Evolutionary conservation across 2,113 vertebrate genomes (phyloP).

Genomic region (Podarcis cretensis): DNA sequence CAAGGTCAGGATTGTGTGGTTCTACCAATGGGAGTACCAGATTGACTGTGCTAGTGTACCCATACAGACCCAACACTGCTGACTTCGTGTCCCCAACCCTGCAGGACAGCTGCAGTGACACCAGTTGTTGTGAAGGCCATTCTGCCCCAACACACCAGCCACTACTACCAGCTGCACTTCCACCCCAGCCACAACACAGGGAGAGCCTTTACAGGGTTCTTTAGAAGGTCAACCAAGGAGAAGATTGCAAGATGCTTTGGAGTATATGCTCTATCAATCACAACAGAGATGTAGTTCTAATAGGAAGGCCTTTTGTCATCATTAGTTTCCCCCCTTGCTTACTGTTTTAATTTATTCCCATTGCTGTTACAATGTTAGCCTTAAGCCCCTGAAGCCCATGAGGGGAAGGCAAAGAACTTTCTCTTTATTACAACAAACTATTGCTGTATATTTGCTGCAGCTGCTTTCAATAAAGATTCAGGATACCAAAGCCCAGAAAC

Average conservation of each 20-base stretch:
- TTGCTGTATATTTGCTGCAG: not conserved
- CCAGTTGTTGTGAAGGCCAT: too few species aligned
- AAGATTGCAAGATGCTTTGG: not conserved
- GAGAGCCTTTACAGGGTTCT: not conserved
- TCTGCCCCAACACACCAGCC: too few species aligned
- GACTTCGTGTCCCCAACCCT: too few species aligned
- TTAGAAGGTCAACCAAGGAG: not conserved
- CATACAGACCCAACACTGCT: too few species aligned
- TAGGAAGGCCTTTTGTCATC: not conserved
- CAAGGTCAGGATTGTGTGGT: too few species aligned
- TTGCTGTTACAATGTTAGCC: not conserved
- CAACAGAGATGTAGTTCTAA: not conserved
- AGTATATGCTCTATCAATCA: not conserved
- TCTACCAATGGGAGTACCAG: too few species aligned
- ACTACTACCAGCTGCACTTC: too few species aligned
- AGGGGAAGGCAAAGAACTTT: not conserved
- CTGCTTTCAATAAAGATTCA: not conserved
- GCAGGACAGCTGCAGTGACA: too few species aligned
- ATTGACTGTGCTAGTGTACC: too few species aligned
- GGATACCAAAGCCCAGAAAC: not conserved
- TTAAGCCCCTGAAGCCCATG: not conserved
- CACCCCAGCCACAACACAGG: too few species aligned
- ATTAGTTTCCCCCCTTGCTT: not conserved
- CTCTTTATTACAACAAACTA: not conserved
- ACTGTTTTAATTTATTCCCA: slow-evolving; percentile 1